Evolutionary conservation across 1,140 invertebrate species (phyloP).

Genomic region (Samia ricini): DNA sequence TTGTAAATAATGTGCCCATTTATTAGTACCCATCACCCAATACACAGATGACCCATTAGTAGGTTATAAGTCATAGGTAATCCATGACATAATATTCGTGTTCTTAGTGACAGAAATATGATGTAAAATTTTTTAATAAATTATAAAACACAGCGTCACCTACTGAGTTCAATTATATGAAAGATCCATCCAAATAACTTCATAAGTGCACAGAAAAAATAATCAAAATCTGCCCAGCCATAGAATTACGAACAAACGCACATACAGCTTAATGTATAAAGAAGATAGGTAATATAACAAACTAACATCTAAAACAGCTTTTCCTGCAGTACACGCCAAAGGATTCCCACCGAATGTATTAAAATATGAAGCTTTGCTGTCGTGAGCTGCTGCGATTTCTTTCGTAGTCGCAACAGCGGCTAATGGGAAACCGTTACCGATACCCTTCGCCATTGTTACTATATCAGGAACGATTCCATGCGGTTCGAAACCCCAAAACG

Average conservation of each 20-base stretch:
- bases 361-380: constrained; percentile 88
- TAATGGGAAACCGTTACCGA: constrained; percentile 96
- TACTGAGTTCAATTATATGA: too few relatives aligned
- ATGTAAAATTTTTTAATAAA: too few relatives aligned
- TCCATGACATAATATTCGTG: too few relatives aligned
- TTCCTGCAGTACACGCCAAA: constrained; percentile 90
- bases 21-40: too few relatives aligned
- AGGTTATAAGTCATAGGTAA: too few relatives aligned
- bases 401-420: constrained; percentile 95
- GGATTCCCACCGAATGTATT: constrained; percentile 99
- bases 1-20: too few relatives aligned
- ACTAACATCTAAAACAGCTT: constrained; percentile 91
- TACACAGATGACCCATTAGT: too few relatives aligned
- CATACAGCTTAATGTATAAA: background rate
- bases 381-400: constrained; percentile 88
- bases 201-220: too few relatives aligned
- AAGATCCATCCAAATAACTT: too few relatives aligned
- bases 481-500: constrained; percentile 96
- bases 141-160: too few relatives aligned
- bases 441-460: constrained; percentile 93
- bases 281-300: background rate
- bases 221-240: too few relatives aligned
- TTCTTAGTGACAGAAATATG: too few relatives aligned
- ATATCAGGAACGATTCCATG: constrained; percentile 95
- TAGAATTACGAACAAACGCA: background rate